Conservation (phyloP, 2,113 vertebrate genomes). For the Monopterus albus region DNA sequence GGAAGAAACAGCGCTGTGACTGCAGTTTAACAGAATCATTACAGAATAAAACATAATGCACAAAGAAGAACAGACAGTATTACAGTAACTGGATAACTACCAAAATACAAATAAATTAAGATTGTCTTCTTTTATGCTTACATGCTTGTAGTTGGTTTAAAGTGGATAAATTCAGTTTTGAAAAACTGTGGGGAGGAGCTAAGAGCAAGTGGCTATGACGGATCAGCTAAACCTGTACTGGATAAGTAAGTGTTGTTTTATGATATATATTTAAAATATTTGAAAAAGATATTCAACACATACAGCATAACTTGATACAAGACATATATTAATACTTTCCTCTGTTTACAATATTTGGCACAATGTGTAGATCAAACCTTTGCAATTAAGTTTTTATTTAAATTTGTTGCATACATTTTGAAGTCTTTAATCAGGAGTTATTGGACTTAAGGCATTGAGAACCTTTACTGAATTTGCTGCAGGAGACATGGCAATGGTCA, state of each 20-base stretch:
- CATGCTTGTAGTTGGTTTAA: slow-evolving; percentile 89
- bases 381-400: not conserved
- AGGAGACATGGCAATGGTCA: slow-evolving; percentile 89
- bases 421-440: slow-evolving; percentile 88
- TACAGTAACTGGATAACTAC: not conserved
- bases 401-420: slow-evolving; percentile 84
- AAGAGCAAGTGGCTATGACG: slow-evolving; percentile 79
- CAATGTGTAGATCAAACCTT: not conserved
- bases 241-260: slow-evolving; percentile 60
- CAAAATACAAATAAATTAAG: not conserved
- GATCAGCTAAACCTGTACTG: slow-evolving; percentile 69
- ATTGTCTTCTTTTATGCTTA: slow-evolving; percentile 17
- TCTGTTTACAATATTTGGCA: not conserved
- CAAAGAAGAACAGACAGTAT: not conserved
- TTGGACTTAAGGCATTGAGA: slow-evolving; percentile 87
- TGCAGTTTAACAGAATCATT: not conserved
- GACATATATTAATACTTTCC: not conserved
- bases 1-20: not conserved
- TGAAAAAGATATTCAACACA: too few relatives aligned
- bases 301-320: not conserved
- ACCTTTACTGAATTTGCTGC: slow-evolving; percentile 84
- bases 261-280: too few relatives aligned
- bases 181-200: slow-evolving; percentile 91
- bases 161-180: slow-evolving; percentile 92
- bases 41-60: not conserved